These are phyloP conservation scores for Paradoxurus hermaphroditus DNA, from an alignment of 2,113 vertebrate genomes.

Conservation along the genomic window DNA sequence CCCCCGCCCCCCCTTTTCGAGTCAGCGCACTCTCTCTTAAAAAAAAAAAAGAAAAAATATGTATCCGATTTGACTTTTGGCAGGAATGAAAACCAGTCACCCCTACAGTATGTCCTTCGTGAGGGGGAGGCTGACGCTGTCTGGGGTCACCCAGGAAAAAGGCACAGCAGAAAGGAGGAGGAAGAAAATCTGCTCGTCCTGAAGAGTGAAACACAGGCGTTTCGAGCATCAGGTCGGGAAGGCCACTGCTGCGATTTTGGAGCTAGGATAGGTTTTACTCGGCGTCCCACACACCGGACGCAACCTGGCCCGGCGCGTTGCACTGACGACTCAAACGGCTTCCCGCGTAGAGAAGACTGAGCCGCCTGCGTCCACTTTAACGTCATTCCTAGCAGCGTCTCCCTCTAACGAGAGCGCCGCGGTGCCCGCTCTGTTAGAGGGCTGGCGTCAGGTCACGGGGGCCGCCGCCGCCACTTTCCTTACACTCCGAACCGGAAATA, in stretches of 20 bases:
- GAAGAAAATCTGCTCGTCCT: background rate
- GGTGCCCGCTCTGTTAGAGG: background rate
- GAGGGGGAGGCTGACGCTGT: background rate
- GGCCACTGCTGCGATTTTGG: background rate
- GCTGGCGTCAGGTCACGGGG: background rate
- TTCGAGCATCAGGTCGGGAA: background rate
- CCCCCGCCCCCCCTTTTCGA: too few species aligned
- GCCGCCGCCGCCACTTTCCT: background rate
- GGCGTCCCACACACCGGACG: background rate
- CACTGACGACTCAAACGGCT: background rate
- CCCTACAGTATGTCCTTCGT: rapidly evolving
- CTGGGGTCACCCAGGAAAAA: background rate
- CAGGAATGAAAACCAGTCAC: too few species aligned
- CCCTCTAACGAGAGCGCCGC: background rate
- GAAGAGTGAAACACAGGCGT: background rate
- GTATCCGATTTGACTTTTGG: background rate
- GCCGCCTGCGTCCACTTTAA: too few species aligned
- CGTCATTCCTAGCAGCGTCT: too few species aligned
- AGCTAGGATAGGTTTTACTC: background rate
- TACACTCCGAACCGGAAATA: background rate
- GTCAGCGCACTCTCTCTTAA: too few species aligned
- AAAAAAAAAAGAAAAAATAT: too few species aligned
- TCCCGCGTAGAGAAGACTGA: background rate
- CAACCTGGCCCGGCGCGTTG: too few species aligned
- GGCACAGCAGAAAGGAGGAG: too few species aligned